Conservation (phyloP, 1,140 invertebrate species). For the Drosophila sp. region DNA sequence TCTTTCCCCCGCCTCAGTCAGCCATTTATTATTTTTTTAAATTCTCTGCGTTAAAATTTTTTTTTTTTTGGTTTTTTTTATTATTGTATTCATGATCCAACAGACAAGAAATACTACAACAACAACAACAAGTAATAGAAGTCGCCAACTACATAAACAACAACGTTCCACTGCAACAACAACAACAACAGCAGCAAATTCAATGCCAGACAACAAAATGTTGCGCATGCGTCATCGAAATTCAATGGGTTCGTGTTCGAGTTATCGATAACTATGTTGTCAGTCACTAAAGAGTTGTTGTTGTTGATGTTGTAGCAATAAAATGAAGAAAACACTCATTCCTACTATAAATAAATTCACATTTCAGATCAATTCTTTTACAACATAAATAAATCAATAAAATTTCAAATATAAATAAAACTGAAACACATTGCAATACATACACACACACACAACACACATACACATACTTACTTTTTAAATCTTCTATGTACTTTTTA, state of each 20-base stretch:
- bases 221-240: constrained; percentile 28
- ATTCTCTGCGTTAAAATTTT: constrained; percentile 1
- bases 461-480: constrained; percentile 26
- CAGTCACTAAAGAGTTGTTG: constrained; percentile 3
- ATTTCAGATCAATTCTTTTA: constrained; percentile 11
- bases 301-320: constrained; percentile 26
- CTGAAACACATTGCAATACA: constrained; percentile 18
- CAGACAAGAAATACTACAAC: too few relatives aligned
- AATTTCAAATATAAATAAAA: neutral
- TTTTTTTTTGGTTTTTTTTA: constrained; percentile 15
- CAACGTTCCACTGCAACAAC: constrained; percentile 34
- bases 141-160: constrained; percentile 28
- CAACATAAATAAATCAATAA: constrained; percentile 16
- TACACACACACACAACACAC: constrained; percentile 26
- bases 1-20: neutral
- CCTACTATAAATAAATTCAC: constrained; percentile 32
- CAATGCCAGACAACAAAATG: constrained; percentile 14
- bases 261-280: neutral
- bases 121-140: constrained; percentile 22
- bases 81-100: neutral
- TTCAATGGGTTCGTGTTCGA: constrained; percentile 11
- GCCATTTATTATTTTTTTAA: constrained; percentile 5
- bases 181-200: neutral
- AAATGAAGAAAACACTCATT: constrained; percentile 31
- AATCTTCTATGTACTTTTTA: constrained; percentile 47